phyloP scores from a whole-genome alignment of 2,113 vertebrate species.

The Cervus canadensis region DNA sequence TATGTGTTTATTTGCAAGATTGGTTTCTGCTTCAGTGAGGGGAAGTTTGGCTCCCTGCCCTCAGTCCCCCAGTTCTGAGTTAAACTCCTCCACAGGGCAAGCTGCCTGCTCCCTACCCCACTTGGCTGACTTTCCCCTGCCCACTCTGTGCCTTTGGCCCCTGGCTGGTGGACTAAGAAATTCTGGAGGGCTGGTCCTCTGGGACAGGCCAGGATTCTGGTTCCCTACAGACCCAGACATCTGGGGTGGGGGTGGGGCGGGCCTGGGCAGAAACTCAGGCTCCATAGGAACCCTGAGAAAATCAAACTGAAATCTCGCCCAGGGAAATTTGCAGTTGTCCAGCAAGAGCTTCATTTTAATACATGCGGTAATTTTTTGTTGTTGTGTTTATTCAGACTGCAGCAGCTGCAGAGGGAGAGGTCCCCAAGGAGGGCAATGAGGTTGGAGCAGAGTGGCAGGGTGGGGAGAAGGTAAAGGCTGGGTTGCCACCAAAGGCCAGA shows the following conservation, averaged over 20 bases:
- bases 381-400: slow-evolving; percentile 41
- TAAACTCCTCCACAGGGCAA: not conserved
- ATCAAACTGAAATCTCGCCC: slow-evolving; percentile 62
- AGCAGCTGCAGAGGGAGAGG: slow-evolving; percentile 61
- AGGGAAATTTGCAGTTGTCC: slow-evolving; percentile 50
- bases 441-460: not conserved
- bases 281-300: slow-evolving; percentile 61
- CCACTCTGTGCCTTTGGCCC: slow-evolving; percentile 23
- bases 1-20: slow-evolving; percentile 57
- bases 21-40: slow-evolving; percentile 47
- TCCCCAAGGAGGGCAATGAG: not conserved
- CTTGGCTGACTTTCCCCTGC: slow-evolving; percentile 44
- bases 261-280: slow-evolving; percentile 38
- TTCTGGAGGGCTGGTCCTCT: not conserved
- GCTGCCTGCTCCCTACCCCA: not conserved
- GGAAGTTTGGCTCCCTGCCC: not conserved
- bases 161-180: not conserved
- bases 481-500: not conserved
- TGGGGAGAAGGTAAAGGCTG: slow-evolving; percentile 1
- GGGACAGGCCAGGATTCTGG: not conserved
- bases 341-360: slow-evolving; percentile 61
- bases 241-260: slow-evolving; percentile 23
- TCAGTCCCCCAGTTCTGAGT: not conserved
- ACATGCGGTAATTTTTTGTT: slow-evolving; percentile 37
- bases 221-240: slow-evolving; percentile 44